Percentiles rank a stretch among this genome's conserved stretches.
These are phyloP conservation scores for Carpatolechia fugitivella DNA, from an alignment of 2,888 invertebrate genomes.

Conservation along the genomic window DNA sequence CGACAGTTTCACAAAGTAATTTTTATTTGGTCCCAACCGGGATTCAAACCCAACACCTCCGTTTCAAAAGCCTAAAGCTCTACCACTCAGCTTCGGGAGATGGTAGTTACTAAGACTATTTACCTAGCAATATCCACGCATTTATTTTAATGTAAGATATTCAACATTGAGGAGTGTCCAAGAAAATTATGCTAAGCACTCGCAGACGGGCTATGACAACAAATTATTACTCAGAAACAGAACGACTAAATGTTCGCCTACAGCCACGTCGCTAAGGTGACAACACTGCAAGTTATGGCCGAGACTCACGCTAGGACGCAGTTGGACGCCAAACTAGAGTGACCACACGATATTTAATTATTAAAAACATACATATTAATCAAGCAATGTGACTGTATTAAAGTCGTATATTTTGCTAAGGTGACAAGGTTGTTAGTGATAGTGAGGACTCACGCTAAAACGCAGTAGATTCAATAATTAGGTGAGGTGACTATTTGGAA, in stretches of 20 bases:
- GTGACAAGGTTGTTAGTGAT: conserved; percentile 1
- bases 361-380: neutral
- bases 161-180: neutral
- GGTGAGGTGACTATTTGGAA: neutral
- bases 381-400: neutral
- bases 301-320: neutral
- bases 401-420: neutral
- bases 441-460: neutral
- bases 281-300: neutral
- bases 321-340: neutral
- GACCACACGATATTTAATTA: neutral
- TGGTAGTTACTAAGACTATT: too few species aligned
- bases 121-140: too few species aligned
- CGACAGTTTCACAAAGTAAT: too few species aligned
- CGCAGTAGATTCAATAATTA: neutral
- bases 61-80: too few species aligned
- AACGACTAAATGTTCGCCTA: neutral
- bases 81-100: too few species aligned
- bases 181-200: neutral
- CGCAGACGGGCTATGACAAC: neutral
- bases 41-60: too few species aligned
- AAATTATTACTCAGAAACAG: conserved; percentile 1
- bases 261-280: conserved; percentile 1
- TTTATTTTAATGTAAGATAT: too few species aligned
- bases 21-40: too few species aligned